Evolutionary conservation across 2,888 invertebrate genomes (phyloP), one percentile per base, ranked within the genome.

Genomic region (Noctua comes): DNA sequence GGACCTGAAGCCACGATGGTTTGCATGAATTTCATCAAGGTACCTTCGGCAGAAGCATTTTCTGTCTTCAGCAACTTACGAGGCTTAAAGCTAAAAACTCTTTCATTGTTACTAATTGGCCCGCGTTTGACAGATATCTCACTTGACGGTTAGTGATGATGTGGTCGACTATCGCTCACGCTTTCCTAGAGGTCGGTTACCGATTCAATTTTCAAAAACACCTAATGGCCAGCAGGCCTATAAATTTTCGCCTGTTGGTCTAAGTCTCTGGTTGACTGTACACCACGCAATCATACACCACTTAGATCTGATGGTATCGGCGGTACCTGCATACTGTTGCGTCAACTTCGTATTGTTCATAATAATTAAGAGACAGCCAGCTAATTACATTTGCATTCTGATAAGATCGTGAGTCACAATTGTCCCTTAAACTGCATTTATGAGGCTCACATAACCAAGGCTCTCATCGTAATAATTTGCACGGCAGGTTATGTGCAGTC

Each of bases 261-360:
- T n/a, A 36, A 13, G 51, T 74, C 27, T 27, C 57, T 43, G 5
- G 66, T 68, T 36, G 43, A 51, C 43, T 78, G 66, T 79, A 79
- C 84, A 18, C 16, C 40, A 2, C 51, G 68, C 40, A 70, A 83
- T 77, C 68, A 62, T 18, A 62, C 27, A 40, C 54, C 71, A 62
- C 79, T 83, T 66, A 84, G 31, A 70, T 18, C 46, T 21, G 79
- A 84, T 75, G 8, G 18, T 81, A 85, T 85, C 81, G 7, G 2
- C 18, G 11, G 57, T 40, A 46, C 64, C 31, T 40, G n/a, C 48
- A 31, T 48, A 51, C 54, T 16, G 51, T 43, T 36, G 40, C 43
- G 8, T 51, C 62, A 68, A 48, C 46, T 75, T 54, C 8, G 51
- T 51, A 82, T 82, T 86, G 84, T 77, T 83, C 43, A 59, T 46